Evolutionary conservation across 1,140 invertebrate species (phyloP).

Genomic region (Lethocerus indicus): DNA sequence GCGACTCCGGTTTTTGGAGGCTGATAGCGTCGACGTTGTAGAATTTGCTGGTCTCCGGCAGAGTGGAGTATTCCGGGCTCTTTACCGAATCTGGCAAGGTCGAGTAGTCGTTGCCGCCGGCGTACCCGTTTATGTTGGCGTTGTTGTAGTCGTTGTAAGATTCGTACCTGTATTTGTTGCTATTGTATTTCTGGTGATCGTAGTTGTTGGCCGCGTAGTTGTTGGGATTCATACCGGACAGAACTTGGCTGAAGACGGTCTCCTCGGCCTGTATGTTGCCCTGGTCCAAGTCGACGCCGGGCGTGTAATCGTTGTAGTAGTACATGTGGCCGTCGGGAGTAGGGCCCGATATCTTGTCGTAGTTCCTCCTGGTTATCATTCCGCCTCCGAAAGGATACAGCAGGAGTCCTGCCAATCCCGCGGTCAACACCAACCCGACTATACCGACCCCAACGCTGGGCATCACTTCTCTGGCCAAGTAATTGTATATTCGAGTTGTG

Average conservation of each 20-base stretch:
- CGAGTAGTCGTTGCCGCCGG: constrained; percentile 13
- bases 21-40: constrained; percentile 13
- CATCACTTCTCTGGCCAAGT: constrained; percentile 58
- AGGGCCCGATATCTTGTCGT: constrained; percentile 10
- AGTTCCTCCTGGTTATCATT: constrained; percentile 33
- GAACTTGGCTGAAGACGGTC: constrained; percentile 50
- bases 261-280: constrained; percentile 42
- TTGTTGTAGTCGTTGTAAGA: constrained; percentile 10
- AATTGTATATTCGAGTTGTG: constrained; percentile 57
- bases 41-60: constrained; percentile 10
- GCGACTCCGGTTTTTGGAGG: too few species aligned
- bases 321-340: constrained; percentile 15
- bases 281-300: constrained; percentile 15
- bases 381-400: constrained; percentile 47
- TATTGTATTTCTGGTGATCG: constrained; percentile 32
- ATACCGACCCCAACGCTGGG: constrained; percentile 57
- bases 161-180: constrained; percentile 14
- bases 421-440: constrained; percentile 47
- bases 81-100: constrained; percentile 12
- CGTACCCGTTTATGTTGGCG: constrained; percentile 13
- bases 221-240: constrained; percentile 31
- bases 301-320: constrained; percentile 17
- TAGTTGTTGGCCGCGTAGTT: constrained; percentile 30
- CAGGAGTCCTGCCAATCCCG: constrained; percentile 55
- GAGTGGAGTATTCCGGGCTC: constrained; percentile 7